Conservation (phyloP, 2,888 invertebrate genomes). For the Cheiracanthium punctorium region DNA sequence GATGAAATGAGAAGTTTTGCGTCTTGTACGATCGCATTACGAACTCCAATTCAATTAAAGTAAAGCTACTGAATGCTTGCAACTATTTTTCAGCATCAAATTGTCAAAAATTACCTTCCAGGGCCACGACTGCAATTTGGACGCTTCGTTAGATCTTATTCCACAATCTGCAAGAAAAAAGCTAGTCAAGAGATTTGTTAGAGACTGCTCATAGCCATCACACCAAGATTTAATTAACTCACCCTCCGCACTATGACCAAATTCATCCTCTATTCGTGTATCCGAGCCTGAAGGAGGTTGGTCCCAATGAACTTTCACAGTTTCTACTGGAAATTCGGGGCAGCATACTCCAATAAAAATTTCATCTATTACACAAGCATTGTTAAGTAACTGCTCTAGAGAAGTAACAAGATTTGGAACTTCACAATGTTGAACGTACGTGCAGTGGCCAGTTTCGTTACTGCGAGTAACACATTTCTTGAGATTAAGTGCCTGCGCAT, state of each 20-base stretch:
- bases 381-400: conserved; percentile 81
- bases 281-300: not conserved
- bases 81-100: not conserved
- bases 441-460: conserved; percentile 56
- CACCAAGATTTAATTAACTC: conserved; percentile 16
- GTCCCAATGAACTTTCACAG: conserved; percentile 46
- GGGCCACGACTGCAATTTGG: conserved; percentile 32
- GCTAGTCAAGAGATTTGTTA: not conserved
- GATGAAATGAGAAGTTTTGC: too few relatives aligned
- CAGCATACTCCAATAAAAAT: conserved; percentile 84
- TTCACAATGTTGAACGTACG: conserved; percentile 80
- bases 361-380: conserved; percentile 83
- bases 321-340: conserved; percentile 77
- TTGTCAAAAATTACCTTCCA: conserved; percentile 57
- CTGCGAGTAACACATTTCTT: conserved; percentile 49
- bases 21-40: too few relatives aligned
- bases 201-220: not conserved
- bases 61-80: not conserved
- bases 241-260: not conserved
- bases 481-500: conserved; percentile 37
- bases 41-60: not conserved
- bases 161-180: conserved; percentile 48
- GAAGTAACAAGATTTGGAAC: conserved; percentile 80
- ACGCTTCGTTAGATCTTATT: not conserved
- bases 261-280: not conserved